Conservation (phyloP, 1,140 invertebrate genomes). For the Piezodorus guildinii region DNA sequence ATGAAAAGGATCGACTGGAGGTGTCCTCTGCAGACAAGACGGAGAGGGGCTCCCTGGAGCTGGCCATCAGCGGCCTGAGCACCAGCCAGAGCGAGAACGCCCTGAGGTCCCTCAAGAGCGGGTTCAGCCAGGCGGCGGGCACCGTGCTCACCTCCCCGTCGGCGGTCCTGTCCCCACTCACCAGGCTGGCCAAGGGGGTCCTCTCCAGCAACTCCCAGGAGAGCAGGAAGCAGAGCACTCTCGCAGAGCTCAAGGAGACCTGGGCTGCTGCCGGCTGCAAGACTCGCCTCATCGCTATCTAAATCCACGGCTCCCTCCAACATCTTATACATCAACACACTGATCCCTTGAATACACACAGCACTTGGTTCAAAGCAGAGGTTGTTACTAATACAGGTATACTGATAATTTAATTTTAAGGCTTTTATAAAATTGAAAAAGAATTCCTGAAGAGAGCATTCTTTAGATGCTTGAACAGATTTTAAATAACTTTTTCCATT, state of each 20-base stretch:
- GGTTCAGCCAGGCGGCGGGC: slow-evolving; percentile 32
- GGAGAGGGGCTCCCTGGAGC: not conserved
- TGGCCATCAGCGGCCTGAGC: slow-evolving; percentile 46
- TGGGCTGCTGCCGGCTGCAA: slow-evolving; percentile 6
- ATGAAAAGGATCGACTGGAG: slow-evolving; percentile 29
- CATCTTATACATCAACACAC: no score
- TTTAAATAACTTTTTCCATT: no score
- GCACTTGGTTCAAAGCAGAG: no score
- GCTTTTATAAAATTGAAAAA: no score
- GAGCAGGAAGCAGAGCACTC: not conserved
- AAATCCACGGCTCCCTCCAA: not conserved
- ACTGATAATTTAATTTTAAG: no score
- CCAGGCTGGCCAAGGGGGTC: slow-evolving; percentile 70
- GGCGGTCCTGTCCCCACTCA: slow-evolving; percentile 58
- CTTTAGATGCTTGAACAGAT: no score
- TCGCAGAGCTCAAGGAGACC: not conserved
- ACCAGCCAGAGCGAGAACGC: slow-evolving; percentile 69
- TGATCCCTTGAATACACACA: no score
- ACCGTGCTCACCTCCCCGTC: slow-evolving; percentile 47
- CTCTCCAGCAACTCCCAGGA: slow-evolving; percentile 30
- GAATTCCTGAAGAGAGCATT: no score
- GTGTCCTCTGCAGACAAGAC: not conserved
- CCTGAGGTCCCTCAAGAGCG: slow-evolving; percentile 49
- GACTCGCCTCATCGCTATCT: not conserved
- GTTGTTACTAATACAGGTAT: no score